Base-by-base conservation (phyloP, 35 echinoderm and acorn worm species). In the Strongylocentrotus purpuratus region DNA sequence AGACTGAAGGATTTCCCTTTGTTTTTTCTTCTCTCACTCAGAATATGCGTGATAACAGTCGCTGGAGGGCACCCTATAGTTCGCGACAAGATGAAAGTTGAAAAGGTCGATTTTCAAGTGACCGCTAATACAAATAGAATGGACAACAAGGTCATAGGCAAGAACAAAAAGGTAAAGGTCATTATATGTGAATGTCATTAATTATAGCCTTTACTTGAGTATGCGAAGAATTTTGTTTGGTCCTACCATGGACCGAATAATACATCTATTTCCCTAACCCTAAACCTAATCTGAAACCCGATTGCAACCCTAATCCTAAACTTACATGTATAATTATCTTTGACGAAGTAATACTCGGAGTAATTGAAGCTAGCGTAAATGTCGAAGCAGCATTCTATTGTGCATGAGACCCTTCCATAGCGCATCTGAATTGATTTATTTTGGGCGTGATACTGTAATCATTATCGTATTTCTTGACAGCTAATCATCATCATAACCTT, bases 101-200 rank as follows among this genome's bases (percentile, higher is more conserved):
- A 61, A 13, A 87, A 95, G n/a, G 97, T 97, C 15, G 97, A 97
- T 91, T 97, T 97, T 85, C 97, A 97, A 94, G 95, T 96, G 28
- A 94, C 86, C 46, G 46, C 93, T 86, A 97, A 87, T 85, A 97
- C 97, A 65, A 96, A 97, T 31, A 95, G 97, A 90, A 96, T 97
- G 95, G 61, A 97, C 85, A 97, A 97, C 94, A 97, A 95, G 71
- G 97, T 97, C 2, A 88, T 78, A 48, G 97, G 97, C 14, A 97
- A 97, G 93, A 92, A 94, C 32, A 97, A 97, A 94, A 95, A 95
- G 95, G 97, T 97, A 96, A 97, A 14, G 32, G 33, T 35, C 13
- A 33, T 93, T 47, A 55, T 13, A 55, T 55, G 31, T 55, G 15
- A 2, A 55, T 55, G 10, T 55, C 50, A 55, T 31, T 88, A 9